phyloP scores from a whole-genome alignment of 2,113 vertebrate species.

The Platysternon megacephalum region DNA sequence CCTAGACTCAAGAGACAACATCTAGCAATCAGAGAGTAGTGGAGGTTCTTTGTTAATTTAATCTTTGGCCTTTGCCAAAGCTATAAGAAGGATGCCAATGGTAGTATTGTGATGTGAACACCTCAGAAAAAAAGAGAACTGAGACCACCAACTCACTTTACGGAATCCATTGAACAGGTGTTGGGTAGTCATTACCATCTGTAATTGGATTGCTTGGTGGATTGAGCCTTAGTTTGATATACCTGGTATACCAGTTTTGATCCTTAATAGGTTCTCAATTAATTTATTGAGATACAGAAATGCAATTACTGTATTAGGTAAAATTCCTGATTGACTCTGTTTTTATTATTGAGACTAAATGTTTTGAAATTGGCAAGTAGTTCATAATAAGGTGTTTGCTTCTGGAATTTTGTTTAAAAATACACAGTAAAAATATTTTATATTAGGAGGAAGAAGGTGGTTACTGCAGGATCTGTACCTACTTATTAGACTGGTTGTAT shows the following conservation, averaged over 20 bases:
- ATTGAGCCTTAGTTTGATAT: background rate
- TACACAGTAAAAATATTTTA: too few species aligned
- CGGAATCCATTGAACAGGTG: conserved; percentile 30
- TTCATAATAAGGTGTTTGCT: background rate
- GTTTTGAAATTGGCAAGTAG: background rate
- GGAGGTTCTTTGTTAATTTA: background rate
- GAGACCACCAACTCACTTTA: background rate
- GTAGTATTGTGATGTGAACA: conserved; percentile 18
- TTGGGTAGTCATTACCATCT: background rate
- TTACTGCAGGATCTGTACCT: background rate
- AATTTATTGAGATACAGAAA: background rate
- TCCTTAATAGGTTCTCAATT: background rate
- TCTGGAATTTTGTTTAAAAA: background rate
- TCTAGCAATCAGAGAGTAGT: conserved; percentile 19
- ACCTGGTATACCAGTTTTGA: conserved; percentile 51
- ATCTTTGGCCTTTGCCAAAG: background rate
- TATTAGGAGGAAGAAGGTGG: background rate
- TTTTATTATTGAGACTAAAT: background rate
- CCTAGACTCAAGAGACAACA: background rate
- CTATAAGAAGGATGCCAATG: conserved; percentile 18
- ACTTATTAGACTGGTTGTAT: background rate
- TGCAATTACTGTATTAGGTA: background rate
- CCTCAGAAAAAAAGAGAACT: background rate
- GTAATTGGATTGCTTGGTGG: conserved; percentile 9
- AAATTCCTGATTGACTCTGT: background rate